Conservation (phyloP, 1,140 invertebrate species). For the Frieseomelitta varia region DNA sequence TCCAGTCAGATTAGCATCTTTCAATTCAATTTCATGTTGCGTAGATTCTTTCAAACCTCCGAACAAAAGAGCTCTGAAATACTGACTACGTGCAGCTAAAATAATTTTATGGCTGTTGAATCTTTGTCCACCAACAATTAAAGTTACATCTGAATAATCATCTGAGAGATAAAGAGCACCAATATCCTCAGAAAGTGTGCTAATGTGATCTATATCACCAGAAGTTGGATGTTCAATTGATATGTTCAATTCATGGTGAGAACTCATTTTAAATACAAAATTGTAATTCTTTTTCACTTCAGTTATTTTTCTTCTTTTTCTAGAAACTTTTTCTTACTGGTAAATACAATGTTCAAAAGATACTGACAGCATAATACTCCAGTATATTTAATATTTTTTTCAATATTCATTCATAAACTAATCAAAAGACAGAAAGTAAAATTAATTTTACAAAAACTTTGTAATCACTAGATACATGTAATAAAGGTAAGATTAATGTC, state of each 20-base stretch:
- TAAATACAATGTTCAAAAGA: neutral
- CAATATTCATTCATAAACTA: neutral
- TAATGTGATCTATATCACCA: conserved; percentile 59
- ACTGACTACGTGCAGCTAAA: conserved; percentile 95
- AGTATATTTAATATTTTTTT: neutral
- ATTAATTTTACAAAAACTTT: neutral
- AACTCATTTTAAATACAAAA: conserved; percentile 50
- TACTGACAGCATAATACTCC: neutral
- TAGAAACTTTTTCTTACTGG: neutral
- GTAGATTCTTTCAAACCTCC: conserved; percentile 95
- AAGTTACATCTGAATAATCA: conserved; percentile 95
- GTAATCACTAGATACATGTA: neutral
- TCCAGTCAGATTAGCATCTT: conserved; percentile 92
- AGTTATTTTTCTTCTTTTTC: neutral
- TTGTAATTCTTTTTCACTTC: neutral
- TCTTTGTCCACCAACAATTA: conserved; percentile 92
- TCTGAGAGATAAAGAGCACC: conserved; percentile 91
- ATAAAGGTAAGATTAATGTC: conserved; percentile 7
- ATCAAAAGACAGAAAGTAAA: neutral
- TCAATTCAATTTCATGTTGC: conserved; percentile 90
- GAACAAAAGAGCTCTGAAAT: conserved; percentile 95
- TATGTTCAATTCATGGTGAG: conserved; percentile 52
- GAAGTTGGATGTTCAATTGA: conserved; percentile 20
- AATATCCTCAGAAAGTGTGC: conserved; percentile 76
- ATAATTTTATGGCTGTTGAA: conserved; percentile 96